Base-by-base conservation (phyloP, 35 echinoderm and acorn worm genomes). In the Heliocidaris erythrogramma region DNA sequence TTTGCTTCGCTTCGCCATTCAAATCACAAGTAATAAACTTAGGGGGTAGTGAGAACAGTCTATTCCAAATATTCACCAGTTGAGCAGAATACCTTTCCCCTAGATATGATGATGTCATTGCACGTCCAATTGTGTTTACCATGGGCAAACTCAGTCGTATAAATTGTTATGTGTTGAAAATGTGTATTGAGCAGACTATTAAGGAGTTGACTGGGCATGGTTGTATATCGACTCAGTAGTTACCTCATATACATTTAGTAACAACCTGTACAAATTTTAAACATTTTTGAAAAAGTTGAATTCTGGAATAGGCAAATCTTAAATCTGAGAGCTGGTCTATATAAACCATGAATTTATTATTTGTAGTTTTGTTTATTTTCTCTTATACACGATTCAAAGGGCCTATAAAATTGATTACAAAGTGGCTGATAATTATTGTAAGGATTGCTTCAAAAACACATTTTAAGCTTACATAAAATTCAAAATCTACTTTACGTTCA, bases 51-150 rank as follows among this genome's bases (percentile, higher is more conserved):
- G 65, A n/a, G 65, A 78, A 78, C 65, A 27, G 65, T n/a, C 27
- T 27, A 78, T 78, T 7, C 18, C 27, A 78, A 21, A 18, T 78
- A 78, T 78, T 78, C 65, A 78, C 65, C 7, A 27, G 27, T 78
- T n/a, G 65, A 29, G 65, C 0, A 0, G 60, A 69, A n/a, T 78
- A n/a, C 65, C 65, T 78, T 78, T 78, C 65, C 65, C 65, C 65
- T 21, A 78, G 65, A 78, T 78, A 78, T 78, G 65, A 78, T 78
- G 65, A 78, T 78, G 65, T 78, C 65, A 78, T n/a, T 78, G 65
- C 17, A 78, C 65, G 27, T 78, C 27, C 65, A 27, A 18, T 78
- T 18, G 21, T 78, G 65, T 78, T 78, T 78, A n/a, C 65, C 65
- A 78, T 78, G 65, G 27, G 65, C 65, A 78, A 78, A 78, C 65